Percentiles rank a stretch among this genome's conserved stretches.
Conservation (phyloP, 2,888 invertebrate genomes). For the Polydrusus pterygomalis region DNA sequence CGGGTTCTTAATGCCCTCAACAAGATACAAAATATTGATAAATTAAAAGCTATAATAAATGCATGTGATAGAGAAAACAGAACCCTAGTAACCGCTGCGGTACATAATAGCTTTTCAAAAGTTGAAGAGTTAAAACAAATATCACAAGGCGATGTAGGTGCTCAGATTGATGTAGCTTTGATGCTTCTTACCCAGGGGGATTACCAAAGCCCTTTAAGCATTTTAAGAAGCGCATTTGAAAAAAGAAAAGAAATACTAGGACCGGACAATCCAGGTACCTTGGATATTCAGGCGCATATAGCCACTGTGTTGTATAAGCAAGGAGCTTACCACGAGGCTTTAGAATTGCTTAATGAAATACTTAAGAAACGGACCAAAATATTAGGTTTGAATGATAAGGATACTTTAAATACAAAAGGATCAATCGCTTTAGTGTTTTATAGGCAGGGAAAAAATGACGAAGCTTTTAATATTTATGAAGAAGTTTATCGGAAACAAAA, state of each 20-base stretch:
- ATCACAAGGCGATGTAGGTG: too few species aligned
- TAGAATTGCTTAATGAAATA: conserved; percentile 39
- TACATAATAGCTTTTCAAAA: too few species aligned
- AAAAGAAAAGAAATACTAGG: too few species aligned
- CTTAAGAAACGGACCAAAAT: background rate
- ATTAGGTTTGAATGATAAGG: conserved; percentile 37
- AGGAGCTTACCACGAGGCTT: conserved; percentile 53
- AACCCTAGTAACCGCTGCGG: conserved; percentile 1
- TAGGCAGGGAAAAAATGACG: conserved; percentile 49
- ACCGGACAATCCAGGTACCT: conserved; percentile 29
- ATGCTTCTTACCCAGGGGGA: too few species aligned
- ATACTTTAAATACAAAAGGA: conserved; percentile 50
- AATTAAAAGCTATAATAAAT: conserved; percentile 16
- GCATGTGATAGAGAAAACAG: conserved; percentile 12
- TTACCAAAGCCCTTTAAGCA: too few species aligned
- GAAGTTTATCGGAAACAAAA: conserved; percentile 52
- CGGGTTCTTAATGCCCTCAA: conserved; percentile 21
- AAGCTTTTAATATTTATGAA: conserved; percentile 51
- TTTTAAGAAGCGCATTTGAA: too few species aligned
- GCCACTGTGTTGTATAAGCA: conserved; percentile 49
- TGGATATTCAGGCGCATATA: conserved; percentile 49
- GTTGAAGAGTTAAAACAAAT: too few species aligned
- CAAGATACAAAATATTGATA: conserved; percentile 15
- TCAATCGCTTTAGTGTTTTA: conserved; percentile 47
- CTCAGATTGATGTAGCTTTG: too few species aligned